Percentiles rank a stretch among this genome's conserved stretches.
These are phyloP conservation scores for Acleris emargana DNA, from an alignment of 2,888 invertebrate species.

Conservation along the genomic window DNA sequence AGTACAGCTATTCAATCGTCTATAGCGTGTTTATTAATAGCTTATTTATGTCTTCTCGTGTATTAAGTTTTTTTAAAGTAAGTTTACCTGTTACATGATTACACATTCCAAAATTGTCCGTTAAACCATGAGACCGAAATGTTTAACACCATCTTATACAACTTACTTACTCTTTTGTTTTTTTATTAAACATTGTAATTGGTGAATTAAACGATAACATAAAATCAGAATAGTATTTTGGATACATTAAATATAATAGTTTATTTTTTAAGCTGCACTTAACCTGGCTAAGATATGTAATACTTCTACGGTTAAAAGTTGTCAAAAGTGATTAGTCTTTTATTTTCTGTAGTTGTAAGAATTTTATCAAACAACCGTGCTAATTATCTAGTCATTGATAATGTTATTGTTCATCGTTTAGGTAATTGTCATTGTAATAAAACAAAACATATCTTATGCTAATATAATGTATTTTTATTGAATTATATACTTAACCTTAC, in stretches of 20 bases:
- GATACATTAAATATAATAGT: too few relatives aligned
- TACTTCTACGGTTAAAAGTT: too few relatives aligned
- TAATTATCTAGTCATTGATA: slow-evolving; percentile 33
- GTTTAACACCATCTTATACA: too few relatives aligned
- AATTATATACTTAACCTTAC: slow-evolving; percentile 53
- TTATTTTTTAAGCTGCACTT: too few relatives aligned
- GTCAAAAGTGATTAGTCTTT: too few relatives aligned
- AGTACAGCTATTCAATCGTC: slow-evolving; percentile 4
- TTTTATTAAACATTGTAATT: neutral
- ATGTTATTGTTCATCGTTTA: neutral
- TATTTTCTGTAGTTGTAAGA: too few relatives aligned
- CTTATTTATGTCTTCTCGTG: slow-evolving; percentile 1
- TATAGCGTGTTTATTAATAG: slow-evolving; percentile 7
- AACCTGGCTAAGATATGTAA: too few relatives aligned
- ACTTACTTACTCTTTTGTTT: neutral
- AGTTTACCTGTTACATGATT: neutral
- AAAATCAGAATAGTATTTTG: too few relatives aligned
- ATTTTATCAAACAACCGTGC: neutral
- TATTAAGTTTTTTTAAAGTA: slow-evolving; percentile 9
- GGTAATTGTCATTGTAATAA: slow-evolving; percentile 7
- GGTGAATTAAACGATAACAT: too few relatives aligned
- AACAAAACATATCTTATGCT: slow-evolving; percentile 22
- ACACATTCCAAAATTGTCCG: slow-evolving; percentile 16
- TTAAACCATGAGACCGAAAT: neutral
- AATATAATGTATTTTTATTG: slow-evolving; percentile 40